Base-by-base conservation (phyloP, 2,888 invertebrate genomes). In the Machimus atricapillus region DNA sequence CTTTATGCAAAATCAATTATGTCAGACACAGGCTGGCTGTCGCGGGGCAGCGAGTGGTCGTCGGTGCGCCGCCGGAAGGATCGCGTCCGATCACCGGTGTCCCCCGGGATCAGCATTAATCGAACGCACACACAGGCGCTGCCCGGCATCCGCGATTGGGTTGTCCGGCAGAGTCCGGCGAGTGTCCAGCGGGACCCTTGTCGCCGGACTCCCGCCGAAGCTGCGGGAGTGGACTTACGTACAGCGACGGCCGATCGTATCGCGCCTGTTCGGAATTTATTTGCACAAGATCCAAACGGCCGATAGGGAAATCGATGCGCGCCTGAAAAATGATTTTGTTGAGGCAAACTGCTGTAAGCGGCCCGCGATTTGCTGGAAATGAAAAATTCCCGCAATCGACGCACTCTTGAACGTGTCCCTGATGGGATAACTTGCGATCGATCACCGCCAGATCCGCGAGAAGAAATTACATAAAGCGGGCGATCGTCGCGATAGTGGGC, bases 1-100 rank as follows among this genome's bases (percentile, higher is more conserved):
- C 88, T 88, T 88, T 85, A 88, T 88, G 88, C 85, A 87, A 88
- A 87, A 88, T 88, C 88, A 88, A 88, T 88, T 88, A 88, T 88
- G 86, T 87, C 85, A 81, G 87, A 88, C 83, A 82, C 87, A 78
- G 79, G 43, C 77, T 81, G 82, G 78, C 27, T 19, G 66, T 76
- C 40, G 8, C 40, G 9, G 9, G 40, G 34, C n/a, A 37, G 37
- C 8, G 16, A 19, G 16, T 46, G 23, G 37, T 74, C 74, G 74
- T 27, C 34, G 76, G 76, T 3, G 31, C 31, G n/a, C 37, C 66
- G 23, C 66, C 66, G 66, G 66, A 23, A 66, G 66, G 66, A 66
- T 66, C 27, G n/a, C 4, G 66, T 27, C 66, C 66, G 66, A 66
- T 66, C 66, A 9, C 9, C 31, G 12, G 27, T 73, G 83, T 83